Percentiles rank a stretch among this genome's conserved stretches.
Evolutionary conservation across 2,113 vertebrate genomes (phyloP).

Genomic region (Salvelinus namaycush): DNA sequence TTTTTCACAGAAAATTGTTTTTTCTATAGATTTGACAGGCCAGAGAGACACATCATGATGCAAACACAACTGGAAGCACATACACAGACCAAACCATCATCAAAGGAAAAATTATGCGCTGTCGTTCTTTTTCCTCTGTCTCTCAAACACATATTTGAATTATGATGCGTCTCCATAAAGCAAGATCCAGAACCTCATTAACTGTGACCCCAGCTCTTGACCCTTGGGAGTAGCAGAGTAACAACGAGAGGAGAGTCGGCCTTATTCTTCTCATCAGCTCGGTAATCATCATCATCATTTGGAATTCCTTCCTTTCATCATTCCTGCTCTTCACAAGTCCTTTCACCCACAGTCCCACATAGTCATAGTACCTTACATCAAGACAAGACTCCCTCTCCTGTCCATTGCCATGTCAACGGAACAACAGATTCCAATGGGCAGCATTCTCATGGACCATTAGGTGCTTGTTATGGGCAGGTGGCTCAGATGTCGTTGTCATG

Average conservation of each 20-base stretch:
- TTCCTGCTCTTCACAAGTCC: background rate
- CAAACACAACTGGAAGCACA: background rate
- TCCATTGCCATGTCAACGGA: background rate
- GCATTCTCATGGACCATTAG: conserved; percentile 11
- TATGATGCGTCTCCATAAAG: too few relatives aligned
- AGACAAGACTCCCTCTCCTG: background rate
- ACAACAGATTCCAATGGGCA: conserved; percentile 17
- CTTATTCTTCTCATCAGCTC: background rate
- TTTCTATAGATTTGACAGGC: conserved; percentile 27
- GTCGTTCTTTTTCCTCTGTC: background rate
- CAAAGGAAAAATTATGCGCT: background rate
- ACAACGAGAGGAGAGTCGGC: background rate
- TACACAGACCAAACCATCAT: conserved; percentile 15
- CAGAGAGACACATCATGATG: conserved; percentile 11
- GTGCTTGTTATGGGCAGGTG: background rate
- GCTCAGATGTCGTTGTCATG: conserved; percentile 9
- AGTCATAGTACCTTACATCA: too few relatives aligned
- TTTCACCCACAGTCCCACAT: background rate
- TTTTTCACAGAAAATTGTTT: conserved; percentile 36
- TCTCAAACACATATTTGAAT: background rate
- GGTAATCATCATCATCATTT: background rate
- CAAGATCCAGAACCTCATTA: too few relatives aligned
- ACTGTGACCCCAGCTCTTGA: background rate
- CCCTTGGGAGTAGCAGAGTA: background rate
- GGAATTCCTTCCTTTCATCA: background rate